Evolutionary conservation across 2,888 invertebrate genomes (phyloP), one percentile per base, ranked within the genome.

Genomic region (Hyposoter dolosus): DNA sequence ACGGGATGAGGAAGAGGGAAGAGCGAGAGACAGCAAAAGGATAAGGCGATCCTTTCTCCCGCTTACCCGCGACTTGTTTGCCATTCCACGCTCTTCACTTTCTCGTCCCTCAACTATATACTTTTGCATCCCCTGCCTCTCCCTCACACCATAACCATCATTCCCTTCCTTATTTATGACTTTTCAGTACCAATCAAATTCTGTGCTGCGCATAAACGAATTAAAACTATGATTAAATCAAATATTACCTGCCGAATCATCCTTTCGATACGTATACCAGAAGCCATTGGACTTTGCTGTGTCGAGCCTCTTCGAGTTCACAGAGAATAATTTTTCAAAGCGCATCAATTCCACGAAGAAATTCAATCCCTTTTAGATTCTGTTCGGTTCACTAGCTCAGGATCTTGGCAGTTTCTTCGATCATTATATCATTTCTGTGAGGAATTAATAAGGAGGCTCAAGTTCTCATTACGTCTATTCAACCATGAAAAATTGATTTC

Each of bases 81-180:
- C 83, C 77, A 50, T 53, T 45, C 69, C 23, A 28, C 5, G 19
- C 40, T 71, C 69, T 66, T 23, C 53, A 23, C 40, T n/a, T 77
- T 66, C 53, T 63, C 81, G 53, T 77, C 60, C 56, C 56, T 78
- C 60, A 47, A 74, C 60, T 66, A 53, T 65, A 75, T 47, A 56
- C 65, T 56, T 53, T 72, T 72, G 7, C 60, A 15, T 32, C 23
- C 10, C 45, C 45, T 28, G 12, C 17, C 19, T 7, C 45, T 56
- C 32, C 43, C 35, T 9, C 32, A 28, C 69, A 47, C 66, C 56
- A 56, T n/a, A 19, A 23, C 63, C 72, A 65, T 75, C 60, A 76
- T 82, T 69, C 79, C 56, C 78, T 71, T 43, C 35, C 65, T 75
- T 84, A 69, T 83, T 82, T 78, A 84, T 75, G 75, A 84, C 78